A percentile compares a stretch with the other conserved stretches of the same genome.
phyloP scores from a whole-genome alignment of 2,797 vertebrate species.

The Coccyzus lansbergi region DNA sequence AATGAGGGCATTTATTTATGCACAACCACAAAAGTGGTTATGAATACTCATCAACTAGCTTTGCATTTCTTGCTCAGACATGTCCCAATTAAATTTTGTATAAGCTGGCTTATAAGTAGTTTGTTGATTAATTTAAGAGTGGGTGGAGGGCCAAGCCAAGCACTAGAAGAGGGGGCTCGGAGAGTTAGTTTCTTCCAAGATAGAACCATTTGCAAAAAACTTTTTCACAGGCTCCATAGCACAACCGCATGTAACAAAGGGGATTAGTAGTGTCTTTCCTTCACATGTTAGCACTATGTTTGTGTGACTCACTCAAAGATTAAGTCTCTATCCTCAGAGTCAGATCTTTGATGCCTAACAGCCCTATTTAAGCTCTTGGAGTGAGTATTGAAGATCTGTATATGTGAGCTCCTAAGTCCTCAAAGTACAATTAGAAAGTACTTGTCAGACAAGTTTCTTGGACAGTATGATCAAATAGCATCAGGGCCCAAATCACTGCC shows the following conservation, averaged over 20 bases:
- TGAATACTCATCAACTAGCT: neutral
- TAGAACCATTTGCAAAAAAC: neutral
- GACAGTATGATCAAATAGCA: neutral
- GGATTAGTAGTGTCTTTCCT: neutral
- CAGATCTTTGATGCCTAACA: neutral
- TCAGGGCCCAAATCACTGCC: neutral
- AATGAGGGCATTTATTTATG: neutral
- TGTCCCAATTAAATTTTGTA: neutral
- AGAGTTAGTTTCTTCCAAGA: neutral
- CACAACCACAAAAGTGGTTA: neutral
- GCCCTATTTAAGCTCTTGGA: neutral
- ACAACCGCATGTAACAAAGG: neutral
- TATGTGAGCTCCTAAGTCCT: neutral
- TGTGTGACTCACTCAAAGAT: constrained; percentile 12
- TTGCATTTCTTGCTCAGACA: neutral
- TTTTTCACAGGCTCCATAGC: neutral
- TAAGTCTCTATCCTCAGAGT: neutral
- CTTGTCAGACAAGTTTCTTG: neutral
- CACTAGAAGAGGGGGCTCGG: neutral
- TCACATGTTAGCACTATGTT: neutral
- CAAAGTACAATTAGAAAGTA: neutral
- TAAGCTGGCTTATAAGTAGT: neutral
- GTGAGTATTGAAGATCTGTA: neutral
- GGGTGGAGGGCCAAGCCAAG: neutral
- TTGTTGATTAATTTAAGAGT: neutral